Evolutionary conservation across 2,888 invertebrate species (phyloP).

Genomic region (Phortica magna): DNA sequence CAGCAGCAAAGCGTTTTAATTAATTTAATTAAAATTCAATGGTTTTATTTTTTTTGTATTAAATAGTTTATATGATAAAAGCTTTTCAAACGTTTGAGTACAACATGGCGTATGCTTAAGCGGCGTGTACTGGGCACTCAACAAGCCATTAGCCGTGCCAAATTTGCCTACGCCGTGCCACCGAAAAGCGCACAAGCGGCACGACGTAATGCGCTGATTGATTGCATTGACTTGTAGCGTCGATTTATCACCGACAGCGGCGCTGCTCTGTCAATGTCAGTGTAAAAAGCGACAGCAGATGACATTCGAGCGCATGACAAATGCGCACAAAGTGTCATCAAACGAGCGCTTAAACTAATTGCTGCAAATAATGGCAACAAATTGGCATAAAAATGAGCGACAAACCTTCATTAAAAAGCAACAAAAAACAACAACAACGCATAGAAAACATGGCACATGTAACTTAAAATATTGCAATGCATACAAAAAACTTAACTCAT

Average conservation of each 20-base stretch:
- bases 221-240: conserved; percentile 71
- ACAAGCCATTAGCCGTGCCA: no score
- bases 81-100: not conserved
- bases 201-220: conserved; percentile 66
- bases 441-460: not conserved
- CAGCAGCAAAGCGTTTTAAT: not conserved
- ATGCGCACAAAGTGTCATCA: conserved; percentile 68
- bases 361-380: conserved; percentile 73
- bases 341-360: conserved; percentile 64
- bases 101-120: no score
- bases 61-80: not conserved
- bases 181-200: not conserved
- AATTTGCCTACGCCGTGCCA: not conserved
- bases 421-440: conserved; percentile 67
- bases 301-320: conserved; percentile 69
- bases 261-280: conserved; percentile 55
- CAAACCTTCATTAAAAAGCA: conserved; percentile 64
- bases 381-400: conserved; percentile 42
- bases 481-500: conserved; percentile 6
- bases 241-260: conserved; percentile 69
- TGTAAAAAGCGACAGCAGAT: conserved; percentile 52
- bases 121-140: no score
- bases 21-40: not conserved
- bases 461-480: not conserved
- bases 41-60: not conserved